Conservation (phyloP, 2,797 vertebrate genomes). For the Macropodus opercularis region DNA sequence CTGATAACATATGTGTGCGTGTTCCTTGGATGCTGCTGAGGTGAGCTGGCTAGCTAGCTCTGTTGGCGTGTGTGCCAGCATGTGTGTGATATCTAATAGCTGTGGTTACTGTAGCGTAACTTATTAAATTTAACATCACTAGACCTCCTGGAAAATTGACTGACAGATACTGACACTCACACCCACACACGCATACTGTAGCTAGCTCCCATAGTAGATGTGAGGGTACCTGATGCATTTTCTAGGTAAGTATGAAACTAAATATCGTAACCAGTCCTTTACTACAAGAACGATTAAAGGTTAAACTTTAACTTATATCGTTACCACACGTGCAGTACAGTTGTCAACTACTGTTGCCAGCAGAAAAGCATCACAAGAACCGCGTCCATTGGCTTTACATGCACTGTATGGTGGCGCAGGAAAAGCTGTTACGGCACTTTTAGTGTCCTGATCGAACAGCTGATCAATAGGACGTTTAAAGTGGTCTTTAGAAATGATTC, state of each 20-base stretch:
- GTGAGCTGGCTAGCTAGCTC: slow-evolving; percentile 26
- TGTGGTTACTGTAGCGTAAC: slow-evolving; percentile 64
- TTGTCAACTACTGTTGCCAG: no score
- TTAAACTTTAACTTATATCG: no score
- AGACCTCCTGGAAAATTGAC: slow-evolving; percentile 63
- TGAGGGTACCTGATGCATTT: no score
- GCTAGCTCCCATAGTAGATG: no score
- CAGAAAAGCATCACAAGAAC: no score
- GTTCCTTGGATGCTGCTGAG: slow-evolving; percentile 27
- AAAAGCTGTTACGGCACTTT: not conserved
- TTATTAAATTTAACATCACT: slow-evolving; percentile 72
- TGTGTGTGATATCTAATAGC: slow-evolving; percentile 68
- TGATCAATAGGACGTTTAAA: slow-evolving; percentile 6
- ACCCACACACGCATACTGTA: slow-evolving; percentile 5
- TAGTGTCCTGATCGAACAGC: slow-evolving; percentile 2
- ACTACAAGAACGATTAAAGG: no score
- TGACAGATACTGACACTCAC: slow-evolving; percentile 46
- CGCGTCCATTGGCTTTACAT: no score
- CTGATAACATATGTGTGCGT: slow-evolving; percentile 35
- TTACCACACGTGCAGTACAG: no score
- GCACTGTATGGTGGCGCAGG: no score
- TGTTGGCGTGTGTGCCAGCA: slow-evolving; percentile 28
- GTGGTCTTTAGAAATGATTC: slow-evolving; percentile 15
- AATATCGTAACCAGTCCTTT: no score
- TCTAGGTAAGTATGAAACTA: no score